Base-by-base conservation (phyloP, 2,888 invertebrate species). In the Mylabris sibirica region DNA sequence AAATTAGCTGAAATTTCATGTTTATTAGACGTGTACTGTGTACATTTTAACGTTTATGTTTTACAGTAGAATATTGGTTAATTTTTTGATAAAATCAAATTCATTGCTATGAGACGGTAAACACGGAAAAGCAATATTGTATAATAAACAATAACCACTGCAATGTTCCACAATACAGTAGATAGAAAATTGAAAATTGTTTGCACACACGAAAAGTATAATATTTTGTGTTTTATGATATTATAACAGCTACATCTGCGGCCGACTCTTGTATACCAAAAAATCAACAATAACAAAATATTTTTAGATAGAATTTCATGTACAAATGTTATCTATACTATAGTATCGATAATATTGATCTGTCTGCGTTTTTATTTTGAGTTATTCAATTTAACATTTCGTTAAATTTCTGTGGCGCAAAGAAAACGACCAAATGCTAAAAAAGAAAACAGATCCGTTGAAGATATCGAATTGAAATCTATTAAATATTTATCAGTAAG, bases 161-260 rank as follows among this genome's bases (percentile, higher is more conserved):
- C 72, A 70, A 65, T 65, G 61, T 66, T 61, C 53, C 65, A 67
- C 41, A 64, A 66, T 67, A 65, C 66, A 59, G 30, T 30, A 30
- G 66, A 67, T 68, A 73, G 71, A 68, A 74, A 75, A 75, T 72
- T 74, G 74, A 72, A 72, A 73, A 74, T 71, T 74, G 73, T 73
- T 74, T 74, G 17, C 11, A 74, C 72, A 75, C 72, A 71, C 68
- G 70, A 71, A 65, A 67, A 69, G 69, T 68, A 72, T 68, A 71
- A 70, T 69, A 75, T 53, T 53, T 74, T 65, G 73, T 70, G 67
- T 75, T 75, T 75, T 74, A 73, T 74, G 59, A 68, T 68, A 66
- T 75, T 75, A 73, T 71, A 67, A 53, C 49, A 11, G 70, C 74
- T 68, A 70, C 74, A 74, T 73, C 73, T 73, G 72, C 67, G 75